Evolutionary conservation across 2,113 vertebrate genomes (phyloP), one percentile per base, ranked within the genome.

Genomic region (Anolis sagrei): DNA sequence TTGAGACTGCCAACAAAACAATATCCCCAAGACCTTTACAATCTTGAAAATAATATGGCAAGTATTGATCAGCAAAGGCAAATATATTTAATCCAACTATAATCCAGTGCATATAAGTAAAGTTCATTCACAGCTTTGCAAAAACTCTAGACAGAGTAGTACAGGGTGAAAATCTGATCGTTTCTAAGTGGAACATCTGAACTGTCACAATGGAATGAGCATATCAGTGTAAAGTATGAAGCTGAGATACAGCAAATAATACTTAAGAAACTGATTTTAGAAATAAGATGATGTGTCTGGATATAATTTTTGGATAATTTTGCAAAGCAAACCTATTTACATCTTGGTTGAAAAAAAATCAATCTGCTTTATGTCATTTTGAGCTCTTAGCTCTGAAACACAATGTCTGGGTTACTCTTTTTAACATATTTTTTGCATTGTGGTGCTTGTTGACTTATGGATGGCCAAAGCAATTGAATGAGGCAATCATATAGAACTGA

Each of bases 1-100:
- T 86, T 72, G 86, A 86, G 90, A 94, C 90, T 49, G 3, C 7
- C 69, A 66, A 85, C 76, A 91, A 81, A 78, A 69, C 29, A 29
- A 48, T 10, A 48, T 61, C 5, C 36, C 54, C 7, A 36, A 44
- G 80, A 48, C 51, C 48, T 68, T 70, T 25, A n/a, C 75, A 86
- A 77, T 36, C 16, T 74, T 83, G 75, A 25, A 83, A 19, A 88
- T 39, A 0, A 82, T 80, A 4, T 44, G 44, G 0, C 72, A 68
- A 76, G 1, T 73, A 4, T 8, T 27, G 66, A 81, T 74, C 83
- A 82, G 48, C 84, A 84, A 91, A 84, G 54, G 44, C 58, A 91
- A 78, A 25, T 74, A 72, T 32, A 69, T 51, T 83, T 0, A 1
- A 39, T 79, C 34, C 61, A 36, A 44, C 68, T 82, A 19, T 82